Conservation (phyloP, 2,797 vertebrate species). For the Chloroceryle amazona region DNA sequence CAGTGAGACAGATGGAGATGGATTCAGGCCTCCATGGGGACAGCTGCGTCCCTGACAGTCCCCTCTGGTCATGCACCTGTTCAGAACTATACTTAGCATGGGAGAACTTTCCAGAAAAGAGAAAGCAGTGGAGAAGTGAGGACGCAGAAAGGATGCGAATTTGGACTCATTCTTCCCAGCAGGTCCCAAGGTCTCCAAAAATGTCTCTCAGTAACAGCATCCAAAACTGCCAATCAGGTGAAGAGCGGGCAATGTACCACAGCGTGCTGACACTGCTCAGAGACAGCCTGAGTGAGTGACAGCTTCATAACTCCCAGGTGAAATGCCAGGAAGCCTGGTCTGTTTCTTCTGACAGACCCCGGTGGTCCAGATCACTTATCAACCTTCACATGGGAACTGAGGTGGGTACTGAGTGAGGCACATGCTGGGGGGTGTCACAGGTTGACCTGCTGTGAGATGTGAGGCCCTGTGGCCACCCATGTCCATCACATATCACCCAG, state of each 20-base stretch:
- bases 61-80: conserved; percentile 86
- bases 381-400: background rate
- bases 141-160: background rate
- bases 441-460: background rate
- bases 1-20: conserved; percentile 82
- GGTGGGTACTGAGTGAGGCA: background rate
- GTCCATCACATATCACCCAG: background rate
- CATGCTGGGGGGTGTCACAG: background rate
- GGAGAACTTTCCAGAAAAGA: conserved; percentile 73
- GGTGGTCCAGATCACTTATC: rapidly evolving
- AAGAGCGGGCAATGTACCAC: background rate
- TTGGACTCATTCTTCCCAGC: background rate
- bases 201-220: background rate
- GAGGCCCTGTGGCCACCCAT: background rate
- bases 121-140: background rate
- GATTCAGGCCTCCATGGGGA: conserved; percentile 81
- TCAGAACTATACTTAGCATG: conserved; percentile 87
- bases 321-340: background rate
- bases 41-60: conserved; percentile 83
- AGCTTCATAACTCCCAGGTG: conserved; percentile 3
- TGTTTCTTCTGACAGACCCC: background rate
- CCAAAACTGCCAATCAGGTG: conserved; percentile 20
- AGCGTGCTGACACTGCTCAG: background rate
- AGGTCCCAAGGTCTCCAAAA: background rate
- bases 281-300: background rate